Evolutionary conservation across 2,797 vertebrate species (phyloP).

Genomic region (Hippoglossus hippoglossus): DNA sequence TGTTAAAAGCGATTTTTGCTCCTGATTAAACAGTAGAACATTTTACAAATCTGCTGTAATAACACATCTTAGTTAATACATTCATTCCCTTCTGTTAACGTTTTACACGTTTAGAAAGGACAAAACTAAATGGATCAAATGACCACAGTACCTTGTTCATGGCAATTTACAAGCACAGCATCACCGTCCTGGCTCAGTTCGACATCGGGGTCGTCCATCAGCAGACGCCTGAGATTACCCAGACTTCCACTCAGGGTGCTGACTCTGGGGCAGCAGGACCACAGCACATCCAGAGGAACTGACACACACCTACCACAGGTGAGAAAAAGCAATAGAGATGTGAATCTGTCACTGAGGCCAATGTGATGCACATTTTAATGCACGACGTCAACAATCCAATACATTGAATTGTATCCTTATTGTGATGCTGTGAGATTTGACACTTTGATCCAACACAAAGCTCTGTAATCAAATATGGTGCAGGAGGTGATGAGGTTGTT

Average conservation of each 20-base stretch:
- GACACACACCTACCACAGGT: conserved; percentile 71
- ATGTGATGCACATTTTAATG: neutral
- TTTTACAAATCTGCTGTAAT: neutral
- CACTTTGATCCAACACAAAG: too few relatives aligned
- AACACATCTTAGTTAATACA: neutral
- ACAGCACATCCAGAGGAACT: conserved; percentile 86
- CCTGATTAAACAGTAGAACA: too few relatives aligned
- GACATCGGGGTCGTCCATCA: conserved; percentile 76
- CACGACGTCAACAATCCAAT: neutral
- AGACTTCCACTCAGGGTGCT: conserved; percentile 82
- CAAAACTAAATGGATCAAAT: neutral
- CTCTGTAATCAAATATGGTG: too few relatives aligned
- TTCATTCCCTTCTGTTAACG: neutral
- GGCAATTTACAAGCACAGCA: conserved; percentile 76
- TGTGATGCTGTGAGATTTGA: too few relatives aligned
- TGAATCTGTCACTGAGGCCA: neutral
- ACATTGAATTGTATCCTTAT: too few relatives aligned
- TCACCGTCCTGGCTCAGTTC: conserved; percentile 82
- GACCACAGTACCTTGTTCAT: conserved; percentile 42
- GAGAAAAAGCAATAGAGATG: neutral
- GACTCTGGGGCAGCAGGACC: conserved; percentile 84
- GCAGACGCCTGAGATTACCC: conserved; percentile 74
- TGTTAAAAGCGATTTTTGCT: too few relatives aligned
- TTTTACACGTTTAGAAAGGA: neutral
- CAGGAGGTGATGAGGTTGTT: too few relatives aligned